Percentiles rank a stretch among this genome's conserved stretches.
Conservation (phyloP, 2,797 vertebrate species). For the Chaetophractus vellerosus region DNA sequence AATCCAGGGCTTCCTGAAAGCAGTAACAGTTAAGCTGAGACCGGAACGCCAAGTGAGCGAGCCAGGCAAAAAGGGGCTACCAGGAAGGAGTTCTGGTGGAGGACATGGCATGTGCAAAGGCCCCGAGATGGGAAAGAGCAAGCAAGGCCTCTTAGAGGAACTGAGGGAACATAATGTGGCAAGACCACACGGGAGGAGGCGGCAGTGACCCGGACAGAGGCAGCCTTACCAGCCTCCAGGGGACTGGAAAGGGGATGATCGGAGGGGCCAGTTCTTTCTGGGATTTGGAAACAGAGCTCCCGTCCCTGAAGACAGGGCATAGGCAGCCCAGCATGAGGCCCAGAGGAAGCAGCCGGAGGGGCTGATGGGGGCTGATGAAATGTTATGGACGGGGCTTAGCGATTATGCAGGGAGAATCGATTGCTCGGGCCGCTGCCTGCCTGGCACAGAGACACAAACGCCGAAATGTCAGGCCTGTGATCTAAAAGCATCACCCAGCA, state of each 20-base stretch:
- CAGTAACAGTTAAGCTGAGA: not conserved
- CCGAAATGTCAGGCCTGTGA: conserved; percentile 94
- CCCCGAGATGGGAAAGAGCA: not conserved
- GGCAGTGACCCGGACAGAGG: not conserved
- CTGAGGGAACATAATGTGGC: accelerated
- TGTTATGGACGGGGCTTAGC: conserved; percentile 89
- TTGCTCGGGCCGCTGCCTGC: conserved; percentile 91
- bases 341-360: conserved; percentile 83
- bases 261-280: not conserved
- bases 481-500: conserved; percentile 81
- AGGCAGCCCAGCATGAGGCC: not conserved
- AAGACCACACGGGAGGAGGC: not conserved
- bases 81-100: not conserved
- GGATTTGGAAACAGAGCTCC: not conserved
- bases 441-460: conserved; percentile 92
- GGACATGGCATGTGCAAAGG: not conserved
- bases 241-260: accelerated
- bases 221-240: not conserved
- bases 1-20: not conserved
- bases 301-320: not conserved
- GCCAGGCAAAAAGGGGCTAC: not conserved
- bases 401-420: conserved; percentile 93
- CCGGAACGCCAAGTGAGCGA: not conserved
- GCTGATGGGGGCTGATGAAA: conserved; percentile 90
- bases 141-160: not conserved